Evolutionary conservation across 2,113 vertebrate genomes (phyloP), one percentile per base, ranked within the genome.

Genomic region (Thalassoma bifasciatum): DNA sequence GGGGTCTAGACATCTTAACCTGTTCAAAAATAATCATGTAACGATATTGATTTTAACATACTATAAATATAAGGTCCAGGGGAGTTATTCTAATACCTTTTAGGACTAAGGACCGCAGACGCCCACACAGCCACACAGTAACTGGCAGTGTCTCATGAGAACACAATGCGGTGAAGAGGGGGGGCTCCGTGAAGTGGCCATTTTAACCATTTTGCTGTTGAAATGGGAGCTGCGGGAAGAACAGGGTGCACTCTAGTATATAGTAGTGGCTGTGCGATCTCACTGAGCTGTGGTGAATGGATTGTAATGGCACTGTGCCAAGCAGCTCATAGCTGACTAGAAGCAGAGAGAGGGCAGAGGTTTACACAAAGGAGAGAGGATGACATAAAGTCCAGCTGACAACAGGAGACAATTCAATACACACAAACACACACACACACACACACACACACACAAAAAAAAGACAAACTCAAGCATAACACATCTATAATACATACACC

Each of bases 271-370:
- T 76, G 83, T 70, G 68, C 19, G 50, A 61, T 81, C 77, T 60
- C 30, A 12, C 72, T 80, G 72, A 88, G 81, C 61, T 50, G 66
- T 57, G 66, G 67, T 86, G 87, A 91, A 91, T 89, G 83, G 84
- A 84, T 66, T 75, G 80, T 23, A 54, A 72, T 85, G 90, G 90
- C 85, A 74, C 64, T 42, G 66, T 13, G 83, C 89, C 89, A 92
- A 83, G 70, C 52, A 66, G 67, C 65, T 88, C 85, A 83, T 61
- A 72, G 72, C 81, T 82, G 51, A 68, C 72, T 64, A 71, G 47
- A 58, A 68, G 73, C 64, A 60, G 77, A 84, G 76, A 66, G 52
- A 80, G 64, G 51, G 65, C 79, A 72, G 69, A 13, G 50, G 78
- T 72, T 85, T 64, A 54, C 59, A 66, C 58, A 65, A 60, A 53